Evolutionary conservation across 1,140 invertebrate genomes (phyloP).

Genomic region (Solen grandis): DNA sequence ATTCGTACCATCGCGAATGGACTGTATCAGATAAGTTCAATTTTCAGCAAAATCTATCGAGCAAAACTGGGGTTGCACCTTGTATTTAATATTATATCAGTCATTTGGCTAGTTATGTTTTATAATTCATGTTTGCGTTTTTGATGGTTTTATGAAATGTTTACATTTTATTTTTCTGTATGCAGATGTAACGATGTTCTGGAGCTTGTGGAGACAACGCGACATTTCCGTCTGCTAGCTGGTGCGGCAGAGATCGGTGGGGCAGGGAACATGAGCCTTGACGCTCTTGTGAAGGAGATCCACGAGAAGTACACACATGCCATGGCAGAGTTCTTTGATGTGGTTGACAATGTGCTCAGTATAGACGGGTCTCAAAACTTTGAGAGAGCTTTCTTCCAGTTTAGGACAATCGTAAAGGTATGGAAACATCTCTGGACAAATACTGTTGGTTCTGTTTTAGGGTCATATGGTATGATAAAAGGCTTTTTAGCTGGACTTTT

Average conservation of each 20-base stretch:
- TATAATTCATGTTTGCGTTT: background rate
- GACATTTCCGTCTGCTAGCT: conserved; percentile 79
- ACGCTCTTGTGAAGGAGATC: conserved; percentile 80
- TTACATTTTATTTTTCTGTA: background rate
- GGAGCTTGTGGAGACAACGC: conserved; percentile 79
- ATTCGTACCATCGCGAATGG: no score
- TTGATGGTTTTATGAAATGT: background rate
- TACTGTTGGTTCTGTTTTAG: background rate
- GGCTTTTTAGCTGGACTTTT: no score
- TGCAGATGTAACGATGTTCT: conserved; percentile 80
- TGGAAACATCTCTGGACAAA: no score
- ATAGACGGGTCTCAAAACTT: conserved; percentile 79
- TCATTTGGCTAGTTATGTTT: background rate
- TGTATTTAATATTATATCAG: background rate
- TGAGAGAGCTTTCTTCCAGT: conserved; percentile 80
- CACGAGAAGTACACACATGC: conserved; percentile 75
- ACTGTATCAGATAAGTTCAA: no score
- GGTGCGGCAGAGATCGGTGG: conserved; percentile 79
- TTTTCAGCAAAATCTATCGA: no score
- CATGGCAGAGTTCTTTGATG: conserved; percentile 77
- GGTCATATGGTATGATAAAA: no score
- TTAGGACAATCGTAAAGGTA: conserved; percentile 80
- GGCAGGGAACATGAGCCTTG: conserved; percentile 77
- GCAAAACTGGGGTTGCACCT: no score
- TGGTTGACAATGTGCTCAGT: conserved; percentile 77